Evolutionary conservation across 2,797 vertebrate genomes (phyloP).

Genomic region (Alcedo quadribrachys): DNA sequence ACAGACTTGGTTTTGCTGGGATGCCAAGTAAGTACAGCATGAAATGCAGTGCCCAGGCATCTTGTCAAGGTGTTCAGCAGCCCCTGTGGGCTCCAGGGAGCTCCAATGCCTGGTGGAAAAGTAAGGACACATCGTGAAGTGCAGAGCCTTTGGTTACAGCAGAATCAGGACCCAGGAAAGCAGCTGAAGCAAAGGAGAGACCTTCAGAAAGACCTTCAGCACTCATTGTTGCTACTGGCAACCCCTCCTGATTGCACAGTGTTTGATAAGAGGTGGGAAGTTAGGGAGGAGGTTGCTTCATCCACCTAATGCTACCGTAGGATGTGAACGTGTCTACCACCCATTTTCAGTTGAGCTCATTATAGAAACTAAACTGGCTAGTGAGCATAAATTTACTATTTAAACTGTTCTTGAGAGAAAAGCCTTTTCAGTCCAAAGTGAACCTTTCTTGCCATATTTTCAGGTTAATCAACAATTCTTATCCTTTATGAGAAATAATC

Average conservation of each 20-base stretch:
- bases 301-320: background rate
- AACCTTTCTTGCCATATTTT: background rate
- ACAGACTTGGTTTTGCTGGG: background rate
- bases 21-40: fast-evolving
- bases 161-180: background rate
- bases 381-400: background rate
- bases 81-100: background rate
- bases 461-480: background rate
- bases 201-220: background rate
- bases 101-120: background rate
- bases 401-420: background rate
- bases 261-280: slow-evolving; percentile 10
- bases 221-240: slow-evolving; percentile 28
- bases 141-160: background rate
- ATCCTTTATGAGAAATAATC: background rate
- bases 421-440: background rate
- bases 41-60: background rate
- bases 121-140: fast-evolving
- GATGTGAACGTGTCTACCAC: background rate
- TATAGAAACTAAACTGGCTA: background rate
- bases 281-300: slow-evolving; percentile 27
- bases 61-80: background rate
- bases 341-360: background rate
- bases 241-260: background rate
- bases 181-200: background rate